These are phyloP conservation scores for Encarsia formosa DNA, from an alignment of 2,888 invertebrate species.

Conservation along the genomic window DNA sequence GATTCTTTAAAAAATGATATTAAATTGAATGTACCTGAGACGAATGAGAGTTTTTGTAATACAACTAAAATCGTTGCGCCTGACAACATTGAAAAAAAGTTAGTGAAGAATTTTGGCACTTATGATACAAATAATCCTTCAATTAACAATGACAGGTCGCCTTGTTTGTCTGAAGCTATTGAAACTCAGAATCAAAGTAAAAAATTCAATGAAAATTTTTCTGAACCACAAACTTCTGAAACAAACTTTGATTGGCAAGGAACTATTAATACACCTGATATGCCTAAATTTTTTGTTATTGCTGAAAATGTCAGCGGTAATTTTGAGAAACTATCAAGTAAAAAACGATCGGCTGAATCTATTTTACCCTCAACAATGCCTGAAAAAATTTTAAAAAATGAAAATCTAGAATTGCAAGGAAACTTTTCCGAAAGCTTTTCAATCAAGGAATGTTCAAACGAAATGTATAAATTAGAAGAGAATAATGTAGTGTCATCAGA, in stretches of 20 bases:
- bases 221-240: slow-evolving; percentile 23
- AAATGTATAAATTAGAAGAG: too few species aligned
- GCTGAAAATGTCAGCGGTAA: slow-evolving; percentile 70
- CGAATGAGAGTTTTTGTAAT: too few species aligned
- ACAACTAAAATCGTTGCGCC: too few species aligned
- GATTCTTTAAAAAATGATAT: slow-evolving; percentile 24
- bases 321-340: slow-evolving; percentile 50
- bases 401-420: slow-evolving; percentile 12
- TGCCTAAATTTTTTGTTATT: slow-evolving; percentile 79
- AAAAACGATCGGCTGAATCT: slow-evolving; percentile 37
- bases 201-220: slow-evolving; percentile 39
- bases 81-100: too few species aligned
- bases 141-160: slow-evolving; percentile 65
- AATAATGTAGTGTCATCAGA: too few species aligned
- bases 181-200: slow-evolving; percentile 56
- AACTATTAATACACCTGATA: slow-evolving; percentile 84
- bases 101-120: slow-evolving; percentile 54
- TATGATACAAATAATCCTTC: slow-evolving; percentile 47
- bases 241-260: slow-evolving; percentile 70
- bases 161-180: slow-evolving; percentile 72
- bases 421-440: slow-evolving; percentile 24
- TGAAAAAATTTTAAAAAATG: slow-evolving; percentile 39
- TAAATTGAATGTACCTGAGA: too few species aligned
- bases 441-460: too few species aligned
- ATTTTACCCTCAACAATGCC: slow-evolving; percentile 52